Percentiles rank a stretch among this genome's conserved stretches.
These are phyloP conservation scores for Rhagoletis zephyria DNA, from an alignment of 1,140 invertebrate genomes.

Conservation along the genomic window DNA sequence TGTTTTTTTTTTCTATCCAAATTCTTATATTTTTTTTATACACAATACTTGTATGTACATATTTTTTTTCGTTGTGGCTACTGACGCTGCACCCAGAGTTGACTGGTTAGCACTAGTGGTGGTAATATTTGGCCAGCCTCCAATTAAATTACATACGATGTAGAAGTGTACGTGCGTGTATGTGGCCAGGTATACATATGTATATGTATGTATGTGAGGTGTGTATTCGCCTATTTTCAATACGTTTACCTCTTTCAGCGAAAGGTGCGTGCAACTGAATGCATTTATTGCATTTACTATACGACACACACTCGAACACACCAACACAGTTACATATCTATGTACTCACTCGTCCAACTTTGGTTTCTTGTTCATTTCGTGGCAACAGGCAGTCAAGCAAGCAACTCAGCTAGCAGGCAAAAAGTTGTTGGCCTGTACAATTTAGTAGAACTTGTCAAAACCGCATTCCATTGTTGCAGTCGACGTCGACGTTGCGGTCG, in stretches of 20 bases:
- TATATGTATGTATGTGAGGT: background rate
- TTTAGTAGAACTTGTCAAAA: constrained; percentile 73
- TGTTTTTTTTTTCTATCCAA: constrained; percentile 30
- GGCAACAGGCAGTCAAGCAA: background rate
- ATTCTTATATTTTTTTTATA: constrained; percentile 28
- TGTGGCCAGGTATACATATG: no score
- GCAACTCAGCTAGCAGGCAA: background rate
- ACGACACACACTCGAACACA: background rate
- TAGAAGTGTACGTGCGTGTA: background rate
- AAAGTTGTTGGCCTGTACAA: constrained; percentile 67
- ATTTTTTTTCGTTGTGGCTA: background rate
- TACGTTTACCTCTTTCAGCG: constrained; percentile 51
- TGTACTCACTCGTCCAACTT: background rate
- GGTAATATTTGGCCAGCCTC: constrained; percentile 19
- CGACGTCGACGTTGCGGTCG: constrained; percentile 47
- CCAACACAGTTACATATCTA: background rate
- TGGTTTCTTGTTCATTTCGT: background rate
- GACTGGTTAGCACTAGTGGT: background rate
- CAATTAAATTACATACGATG: constrained; percentile 4
- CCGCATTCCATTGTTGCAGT: constrained; percentile 64
- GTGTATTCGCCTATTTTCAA: constrained; percentile 18
- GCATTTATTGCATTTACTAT: constrained; percentile 28
- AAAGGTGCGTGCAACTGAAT: constrained; percentile 43
- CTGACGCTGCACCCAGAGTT: constrained; percentile 30
- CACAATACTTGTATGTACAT: constrained; percentile 18